Evolutionary conservation across 2,113 vertebrate species (phyloP), one percentile per base, ranked within the genome.

Genomic region (Psammodynastes pulverulentus): DNA sequence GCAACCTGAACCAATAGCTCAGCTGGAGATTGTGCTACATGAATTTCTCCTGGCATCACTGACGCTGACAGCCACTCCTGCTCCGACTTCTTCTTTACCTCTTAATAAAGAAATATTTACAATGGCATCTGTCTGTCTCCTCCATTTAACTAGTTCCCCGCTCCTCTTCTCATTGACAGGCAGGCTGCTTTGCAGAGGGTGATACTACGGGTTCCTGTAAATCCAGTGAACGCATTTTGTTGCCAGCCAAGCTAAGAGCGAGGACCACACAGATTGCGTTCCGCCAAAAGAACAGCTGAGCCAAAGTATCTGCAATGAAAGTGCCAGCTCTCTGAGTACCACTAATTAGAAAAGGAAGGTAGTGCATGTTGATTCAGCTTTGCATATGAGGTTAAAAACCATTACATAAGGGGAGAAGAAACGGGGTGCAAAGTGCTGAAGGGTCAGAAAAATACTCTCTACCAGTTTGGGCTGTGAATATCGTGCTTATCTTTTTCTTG

Each of bases 91-190:
- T 94, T 97, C 97, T 97, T 97, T 98, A 97, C 97, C 96, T 97
- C 95, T 96, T 92, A 98, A 98, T 98, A 98, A 98, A 98, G 95
- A 92, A 94, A 92, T 90, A 58, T 95, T 96, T 96, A 94, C 96
- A 93, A 92, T 94, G 56, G 17, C 3, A 88, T 90, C 1, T 5
- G 89, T 90, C 94, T 96, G 0, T 84, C 67, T 89, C 52, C 43
- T 85, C 53, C 17, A 9, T 58, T 89, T 92, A 91, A 5, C 87
- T 79, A 26, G 89, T 89, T 48, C 15, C 89, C 94, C 8, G 92
- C 94, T 87, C 94, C 96, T 96, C 96, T 88, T 94, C 95, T 96
- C 90, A 95, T 95, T 93, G 95, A 94, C 95, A 96, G 92, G 94
- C 95, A 13, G 26, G 43, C 52, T 91, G 91, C 95, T 91, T 91